A percentile compares a stretch with the other conserved stretches of the same genome.
These are phyloP conservation scores for Peromyscus aztecus DNA, from an alignment of 2,797 vertebrate species.

Conservation along the genomic window DNA sequence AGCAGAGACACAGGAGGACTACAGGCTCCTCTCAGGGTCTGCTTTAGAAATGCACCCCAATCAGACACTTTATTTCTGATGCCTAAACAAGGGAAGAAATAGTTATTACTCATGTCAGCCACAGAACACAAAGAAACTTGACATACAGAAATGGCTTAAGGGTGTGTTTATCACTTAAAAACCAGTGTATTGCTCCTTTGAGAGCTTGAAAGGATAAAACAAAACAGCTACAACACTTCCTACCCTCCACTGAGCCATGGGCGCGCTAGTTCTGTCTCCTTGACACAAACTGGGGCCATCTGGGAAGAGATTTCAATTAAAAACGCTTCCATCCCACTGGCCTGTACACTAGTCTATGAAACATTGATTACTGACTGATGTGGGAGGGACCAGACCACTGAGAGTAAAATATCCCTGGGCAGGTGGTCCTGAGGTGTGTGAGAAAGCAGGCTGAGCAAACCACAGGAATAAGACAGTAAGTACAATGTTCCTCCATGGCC, in stretches of 20 bases:
- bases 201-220: slow-evolving; percentile 22
- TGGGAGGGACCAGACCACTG: not conserved
- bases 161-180: not conserved
- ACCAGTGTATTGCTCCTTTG: slow-evolving; percentile 15
- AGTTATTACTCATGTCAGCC: slow-evolving; percentile 31
- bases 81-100: slow-evolving; percentile 88
- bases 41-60: slow-evolving; percentile 93
- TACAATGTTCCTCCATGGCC: not conserved
- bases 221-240: not conserved
- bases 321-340: not conserved
- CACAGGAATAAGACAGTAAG: not conserved
- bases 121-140: slow-evolving; percentile 25
- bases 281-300: not conserved
- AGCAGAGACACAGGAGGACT: slow-evolving; percentile 95
- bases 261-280: not conserved
- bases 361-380: not conserved
- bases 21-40: slow-evolving; percentile 92
- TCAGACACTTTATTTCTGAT: slow-evolving; percentile 95
- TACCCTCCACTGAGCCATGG: not conserved
- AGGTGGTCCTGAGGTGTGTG: not conserved
- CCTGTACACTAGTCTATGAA: not conserved
- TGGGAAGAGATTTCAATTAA: not conserved
- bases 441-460: not conserved
- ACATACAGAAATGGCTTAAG: not conserved
- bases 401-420: not conserved